phyloP scores from a whole-genome alignment of 35 echinoderm and acorn worm species.

The Ophiothrix spiculata region DNA sequence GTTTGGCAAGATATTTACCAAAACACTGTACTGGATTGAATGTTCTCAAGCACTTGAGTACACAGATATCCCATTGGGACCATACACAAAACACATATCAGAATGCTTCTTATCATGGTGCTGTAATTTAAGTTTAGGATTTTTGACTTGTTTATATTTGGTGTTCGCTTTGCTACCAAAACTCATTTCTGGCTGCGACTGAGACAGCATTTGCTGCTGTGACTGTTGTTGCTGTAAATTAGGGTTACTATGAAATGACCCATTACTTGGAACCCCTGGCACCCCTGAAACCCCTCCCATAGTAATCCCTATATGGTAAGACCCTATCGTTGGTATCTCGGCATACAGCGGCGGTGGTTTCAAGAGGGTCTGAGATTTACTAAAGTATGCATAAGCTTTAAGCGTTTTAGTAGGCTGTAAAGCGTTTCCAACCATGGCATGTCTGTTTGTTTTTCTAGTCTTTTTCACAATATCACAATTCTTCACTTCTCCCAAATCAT shows the following conservation, averaged over 20 bases:
- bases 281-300: too few species aligned
- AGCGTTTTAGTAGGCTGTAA: constrained; percentile 15
- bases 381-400: constrained; percentile 25
- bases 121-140: constrained; percentile 50
- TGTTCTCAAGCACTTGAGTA: constrained; percentile 38
- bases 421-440: background rate
- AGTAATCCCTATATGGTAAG: constrained; percentile 35
- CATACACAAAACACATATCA: constrained; percentile 3
- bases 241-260: background rate
- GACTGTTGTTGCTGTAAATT: background rate
- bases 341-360: background rate
- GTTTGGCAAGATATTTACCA: too few species aligned
- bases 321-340: constrained; percentile 19
- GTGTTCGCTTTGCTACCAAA: constrained; percentile 18
- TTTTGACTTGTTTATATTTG: background rate
- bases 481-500: background rate
- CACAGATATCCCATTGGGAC: constrained; percentile 26
- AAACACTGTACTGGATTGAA: too few species aligned
- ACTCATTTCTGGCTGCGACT: background rate
- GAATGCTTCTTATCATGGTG: constrained; percentile 10
- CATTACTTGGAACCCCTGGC: background rate
- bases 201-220: background rate
- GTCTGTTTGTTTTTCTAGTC: background rate
- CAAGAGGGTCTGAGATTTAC: constrained; percentile 12
- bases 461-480: background rate